Conservation (phyloP, 2,113 vertebrate genomes). For the Callionymus lyra region DNA sequence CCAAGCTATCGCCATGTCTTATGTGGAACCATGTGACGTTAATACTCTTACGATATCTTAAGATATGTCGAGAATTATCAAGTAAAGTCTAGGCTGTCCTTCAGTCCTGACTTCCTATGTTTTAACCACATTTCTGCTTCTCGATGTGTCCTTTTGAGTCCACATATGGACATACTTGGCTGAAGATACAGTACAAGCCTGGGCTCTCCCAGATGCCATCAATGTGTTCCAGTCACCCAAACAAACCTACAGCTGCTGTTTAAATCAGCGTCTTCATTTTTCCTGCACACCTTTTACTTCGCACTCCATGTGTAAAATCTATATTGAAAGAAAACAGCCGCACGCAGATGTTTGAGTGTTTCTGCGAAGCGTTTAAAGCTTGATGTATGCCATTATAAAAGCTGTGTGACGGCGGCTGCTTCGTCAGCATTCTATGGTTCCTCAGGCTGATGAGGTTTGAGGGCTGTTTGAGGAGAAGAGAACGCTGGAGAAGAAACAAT, state of each 20-base stretch:
- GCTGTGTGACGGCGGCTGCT: conserved; percentile 44
- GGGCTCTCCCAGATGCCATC: conserved; percentile 33
- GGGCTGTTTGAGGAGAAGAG: conserved; percentile 20
- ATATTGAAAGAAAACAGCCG: conserved; percentile 52
- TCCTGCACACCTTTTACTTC: conserved; percentile 39
- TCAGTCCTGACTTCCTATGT: too few species aligned
- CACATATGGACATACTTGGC: too few species aligned
- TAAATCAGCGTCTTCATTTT: conserved; percentile 24
- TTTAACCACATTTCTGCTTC: too few species aligned
- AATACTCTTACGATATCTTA: too few species aligned
- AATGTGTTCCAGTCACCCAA: conserved; percentile 14
- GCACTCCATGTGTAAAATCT: conserved; percentile 44
- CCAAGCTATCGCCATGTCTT: too few species aligned
- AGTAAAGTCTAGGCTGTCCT: too few species aligned
- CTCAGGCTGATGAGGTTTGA: conserved; percentile 25
- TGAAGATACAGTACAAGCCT: conserved; percentile 17
- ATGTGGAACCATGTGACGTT: too few species aligned
- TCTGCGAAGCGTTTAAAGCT: conserved; percentile 54
- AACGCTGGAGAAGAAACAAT: too few species aligned
- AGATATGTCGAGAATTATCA: conserved; percentile 38
- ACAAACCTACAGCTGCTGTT: conserved; percentile 16
- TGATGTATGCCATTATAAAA: conserved; percentile 64
- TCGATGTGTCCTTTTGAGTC: too few species aligned
- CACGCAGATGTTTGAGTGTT: conserved; percentile 51
- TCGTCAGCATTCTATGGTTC: conserved; percentile 50